Evolutionary conservation across 2,113 vertebrate species (phyloP).

Genomic region (Oreotrochilus melanogaster): DNA sequence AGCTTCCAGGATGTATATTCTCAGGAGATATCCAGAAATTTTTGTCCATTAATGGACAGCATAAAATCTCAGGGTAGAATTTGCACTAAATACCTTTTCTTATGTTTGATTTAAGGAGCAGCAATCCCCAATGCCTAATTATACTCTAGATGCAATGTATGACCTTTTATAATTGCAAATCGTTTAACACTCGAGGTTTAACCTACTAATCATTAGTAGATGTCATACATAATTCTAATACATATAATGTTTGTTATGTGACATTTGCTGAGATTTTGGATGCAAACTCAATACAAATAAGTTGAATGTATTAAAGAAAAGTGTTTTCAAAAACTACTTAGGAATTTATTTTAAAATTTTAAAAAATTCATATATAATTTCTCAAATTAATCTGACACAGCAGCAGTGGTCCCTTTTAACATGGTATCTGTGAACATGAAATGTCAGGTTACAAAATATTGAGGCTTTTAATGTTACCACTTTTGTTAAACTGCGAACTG

Average conservation of each 20-base stretch:
- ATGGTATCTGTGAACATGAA: not conserved
- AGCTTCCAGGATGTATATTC: not conserved
- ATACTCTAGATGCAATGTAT: not conserved
- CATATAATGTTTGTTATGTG: not conserved
- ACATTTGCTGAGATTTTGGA: not conserved
- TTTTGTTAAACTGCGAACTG: not conserved
- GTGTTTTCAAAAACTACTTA: not conserved
- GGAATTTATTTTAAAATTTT: not conserved
- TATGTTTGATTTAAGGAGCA: not conserved
- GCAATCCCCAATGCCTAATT: conserved; percentile 28
- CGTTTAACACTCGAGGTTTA: not conserved
- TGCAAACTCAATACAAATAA: not conserved
- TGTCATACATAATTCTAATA: not conserved
- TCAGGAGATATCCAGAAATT: not conserved
- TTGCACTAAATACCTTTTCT: not conserved
- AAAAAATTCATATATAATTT: not conserved
- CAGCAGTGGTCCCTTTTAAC: not conserved
- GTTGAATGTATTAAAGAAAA: not conserved
- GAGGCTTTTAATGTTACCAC: not conserved
- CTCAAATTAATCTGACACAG: not conserved
- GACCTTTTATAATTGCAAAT: conserved; percentile 46
- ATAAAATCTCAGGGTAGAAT: not conserved
- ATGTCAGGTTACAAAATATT: not conserved
- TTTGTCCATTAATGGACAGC: not conserved
- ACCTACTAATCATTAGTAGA: conserved; percentile 3